Evolutionary conservation across 1,140 invertebrate species (phyloP).

Genomic region (Dreissena rostriformis): DNA sequence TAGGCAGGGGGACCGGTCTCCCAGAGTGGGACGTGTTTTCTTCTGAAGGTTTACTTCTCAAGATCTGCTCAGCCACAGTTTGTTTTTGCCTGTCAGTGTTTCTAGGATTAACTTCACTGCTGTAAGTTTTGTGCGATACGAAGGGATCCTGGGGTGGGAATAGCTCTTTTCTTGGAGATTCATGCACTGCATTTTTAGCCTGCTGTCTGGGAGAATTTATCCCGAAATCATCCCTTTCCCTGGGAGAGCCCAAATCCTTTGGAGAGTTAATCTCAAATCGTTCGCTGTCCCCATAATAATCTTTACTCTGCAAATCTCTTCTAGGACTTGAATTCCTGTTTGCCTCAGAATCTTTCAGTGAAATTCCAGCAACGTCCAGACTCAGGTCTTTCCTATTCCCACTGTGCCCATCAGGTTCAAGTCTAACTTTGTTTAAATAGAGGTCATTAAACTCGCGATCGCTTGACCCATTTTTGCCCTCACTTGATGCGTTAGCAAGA

Average conservation of each 20-base stretch:
- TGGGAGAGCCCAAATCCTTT: slow-evolving; percentile 15
- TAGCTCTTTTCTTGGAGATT: slow-evolving; percentile 39
- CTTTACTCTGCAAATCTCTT: not conserved
- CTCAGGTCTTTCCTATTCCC: slow-evolving; percentile 14
- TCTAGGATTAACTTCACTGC: slow-evolving; percentile 15
- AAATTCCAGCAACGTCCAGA: too few relatives aligned
- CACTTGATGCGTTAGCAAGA: slow-evolving; percentile 28
- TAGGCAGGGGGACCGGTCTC: not conserved
- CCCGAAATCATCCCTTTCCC: slow-evolving; percentile 10
- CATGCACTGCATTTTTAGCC: slow-evolving; percentile 9
- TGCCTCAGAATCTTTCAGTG: not conserved
- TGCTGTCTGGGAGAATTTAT: slow-evolving; percentile 47
- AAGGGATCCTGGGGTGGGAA: slow-evolving; percentile 18
- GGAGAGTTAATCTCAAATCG: slow-evolving; percentile 20
- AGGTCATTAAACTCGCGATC: slow-evolving; percentile 20
- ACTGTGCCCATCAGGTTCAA: slow-evolving; percentile 18
- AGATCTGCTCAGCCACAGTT: slow-evolving; percentile 42
- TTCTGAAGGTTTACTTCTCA: slow-evolving; percentile 21
- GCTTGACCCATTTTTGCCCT: slow-evolving; percentile 1
- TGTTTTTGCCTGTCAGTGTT: slow-evolving; percentile 10
- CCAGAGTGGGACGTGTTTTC: slow-evolving; percentile 1
- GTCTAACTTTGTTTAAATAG: slow-evolving; percentile 31
- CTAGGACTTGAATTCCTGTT: not conserved
- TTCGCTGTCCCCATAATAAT: not conserved
- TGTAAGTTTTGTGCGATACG: slow-evolving; percentile 5